Conservation (phyloP, 2,888 invertebrate species). For the Lasioglossum morio region DNA sequence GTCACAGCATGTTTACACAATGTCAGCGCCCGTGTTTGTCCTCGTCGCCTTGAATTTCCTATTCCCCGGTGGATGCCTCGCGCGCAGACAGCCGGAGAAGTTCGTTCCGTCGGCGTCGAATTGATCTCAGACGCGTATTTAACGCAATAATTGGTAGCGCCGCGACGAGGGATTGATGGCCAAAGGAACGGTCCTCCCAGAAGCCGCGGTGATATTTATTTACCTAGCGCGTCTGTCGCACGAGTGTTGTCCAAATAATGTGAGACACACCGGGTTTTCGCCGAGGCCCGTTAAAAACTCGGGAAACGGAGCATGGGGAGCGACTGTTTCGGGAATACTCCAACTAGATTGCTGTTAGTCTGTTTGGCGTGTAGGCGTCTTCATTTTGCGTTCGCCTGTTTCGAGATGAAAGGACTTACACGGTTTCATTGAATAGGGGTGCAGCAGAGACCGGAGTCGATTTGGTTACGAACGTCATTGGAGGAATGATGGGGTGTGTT, state of each 20-base stretch:
- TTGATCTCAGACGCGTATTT: slow-evolving; percentile 65
- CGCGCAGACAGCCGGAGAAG: background rate
- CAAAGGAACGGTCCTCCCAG: background rate
- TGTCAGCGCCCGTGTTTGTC: slow-evolving; percentile 75
- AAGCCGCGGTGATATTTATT: slow-evolving; percentile 39
- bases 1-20: slow-evolving; percentile 75
- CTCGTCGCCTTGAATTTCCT: slow-evolving; percentile 74
- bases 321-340: background rate
- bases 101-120: slow-evolving; percentile 54
- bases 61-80: slow-evolving; percentile 34
- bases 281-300: slow-evolving; percentile 27
- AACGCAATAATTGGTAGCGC: slow-evolving; percentile 56
- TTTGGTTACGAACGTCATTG: background rate
- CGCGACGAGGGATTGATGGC: slow-evolving; percentile 48
- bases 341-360: background rate
- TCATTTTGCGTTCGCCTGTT: background rate
- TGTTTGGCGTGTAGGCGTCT: background rate
- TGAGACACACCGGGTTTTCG: slow-evolving; percentile 29
- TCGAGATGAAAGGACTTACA: background rate
- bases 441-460: background rate
- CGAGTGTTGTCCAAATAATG: slow-evolving; percentile 52
- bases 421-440: background rate
- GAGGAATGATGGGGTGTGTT: background rate
- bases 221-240: slow-evolving; percentile 32
- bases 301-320: background rate